Percentiles rank a stretch among this genome's conserved stretches.
These are phyloP conservation scores for Amazona ochrocephala DNA, from an alignment of 2,797 vertebrate genomes.

Conservation along the genomic window DNA sequence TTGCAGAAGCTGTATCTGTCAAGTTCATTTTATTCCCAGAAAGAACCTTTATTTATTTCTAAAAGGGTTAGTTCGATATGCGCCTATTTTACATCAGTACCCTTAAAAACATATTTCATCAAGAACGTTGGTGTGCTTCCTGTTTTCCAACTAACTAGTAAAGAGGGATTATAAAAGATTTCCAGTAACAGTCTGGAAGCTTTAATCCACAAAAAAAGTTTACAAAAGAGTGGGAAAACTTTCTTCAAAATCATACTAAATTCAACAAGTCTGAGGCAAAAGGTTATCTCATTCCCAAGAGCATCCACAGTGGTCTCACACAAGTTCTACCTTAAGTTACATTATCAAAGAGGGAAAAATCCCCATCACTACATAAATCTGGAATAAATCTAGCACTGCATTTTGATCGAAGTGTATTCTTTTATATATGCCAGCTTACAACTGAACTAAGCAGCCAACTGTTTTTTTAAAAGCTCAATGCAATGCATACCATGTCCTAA, in stretches of 20 bases:
- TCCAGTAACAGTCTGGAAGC: background rate
- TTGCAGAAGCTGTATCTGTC: background rate
- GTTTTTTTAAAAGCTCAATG: background rate
- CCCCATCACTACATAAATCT: accelerated
- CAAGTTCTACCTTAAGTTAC: background rate
- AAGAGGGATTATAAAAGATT: background rate
- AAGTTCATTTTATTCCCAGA: background rate
- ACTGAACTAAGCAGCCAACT: background rate
- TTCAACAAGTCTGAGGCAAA: background rate
- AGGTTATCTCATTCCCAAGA: background rate
- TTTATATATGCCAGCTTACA: background rate
- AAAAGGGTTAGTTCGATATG: background rate
- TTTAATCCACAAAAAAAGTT: background rate
- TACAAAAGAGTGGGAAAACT: background rate
- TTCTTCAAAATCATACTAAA: background rate
- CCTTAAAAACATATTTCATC: background rate
- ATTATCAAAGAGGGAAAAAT: background rate
- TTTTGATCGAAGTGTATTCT: background rate
- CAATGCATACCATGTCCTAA: background rate
- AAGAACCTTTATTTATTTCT: background rate
- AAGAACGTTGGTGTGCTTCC: background rate
- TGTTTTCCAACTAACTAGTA: background rate
- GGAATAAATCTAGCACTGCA: background rate
- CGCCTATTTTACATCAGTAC: background rate
- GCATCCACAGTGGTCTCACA: background rate